These are phyloP conservation scores for Sinocyclocheilus anophthalmus DNA, from an alignment of 2,113 vertebrate species.

Conservation along the genomic window DNA sequence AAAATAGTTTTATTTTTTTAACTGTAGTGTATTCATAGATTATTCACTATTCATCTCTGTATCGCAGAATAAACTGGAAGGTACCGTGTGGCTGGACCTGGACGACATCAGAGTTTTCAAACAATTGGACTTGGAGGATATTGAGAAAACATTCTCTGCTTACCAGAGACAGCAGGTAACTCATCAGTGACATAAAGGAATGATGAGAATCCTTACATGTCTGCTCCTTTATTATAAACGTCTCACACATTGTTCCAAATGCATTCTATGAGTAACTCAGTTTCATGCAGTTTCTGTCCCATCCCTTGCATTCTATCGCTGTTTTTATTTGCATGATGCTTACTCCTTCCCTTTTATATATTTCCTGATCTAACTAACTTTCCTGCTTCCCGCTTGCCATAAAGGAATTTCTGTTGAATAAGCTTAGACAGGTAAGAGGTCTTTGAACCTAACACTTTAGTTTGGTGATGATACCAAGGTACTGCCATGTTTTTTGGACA, in stretches of 20 bases:
- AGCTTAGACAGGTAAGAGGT: conserved; percentile 94
- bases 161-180: conserved; percentile 98
- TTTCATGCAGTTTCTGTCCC: neutral
- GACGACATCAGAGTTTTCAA: conserved; percentile 93
- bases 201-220: neutral
- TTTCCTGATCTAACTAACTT: conserved; percentile 77
- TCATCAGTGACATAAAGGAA: neutral
- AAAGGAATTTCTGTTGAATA: conserved; percentile 95
- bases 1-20: no score
- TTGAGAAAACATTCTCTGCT: conserved; percentile 96
- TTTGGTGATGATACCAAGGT: neutral
- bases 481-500: neutral
- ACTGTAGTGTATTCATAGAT: no score
- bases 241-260: neutral
- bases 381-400: conserved; percentile 90
- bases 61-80: conserved; percentile 90
- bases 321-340: conserved; percentile 64
- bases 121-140: conserved; percentile 94
- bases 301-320: conserved; percentile 47
- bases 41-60: neutral
- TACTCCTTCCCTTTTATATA: conserved; percentile 65
- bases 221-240: neutral
- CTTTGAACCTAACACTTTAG: neutral
- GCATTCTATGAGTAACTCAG: neutral
- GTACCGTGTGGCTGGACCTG: conserved; percentile 94